Percentiles rank a stretch among this genome's conserved stretches.
phyloP scores from a whole-genome alignment of 2,888 invertebrate genomes.

The Itoplectis maculator region DNA sequence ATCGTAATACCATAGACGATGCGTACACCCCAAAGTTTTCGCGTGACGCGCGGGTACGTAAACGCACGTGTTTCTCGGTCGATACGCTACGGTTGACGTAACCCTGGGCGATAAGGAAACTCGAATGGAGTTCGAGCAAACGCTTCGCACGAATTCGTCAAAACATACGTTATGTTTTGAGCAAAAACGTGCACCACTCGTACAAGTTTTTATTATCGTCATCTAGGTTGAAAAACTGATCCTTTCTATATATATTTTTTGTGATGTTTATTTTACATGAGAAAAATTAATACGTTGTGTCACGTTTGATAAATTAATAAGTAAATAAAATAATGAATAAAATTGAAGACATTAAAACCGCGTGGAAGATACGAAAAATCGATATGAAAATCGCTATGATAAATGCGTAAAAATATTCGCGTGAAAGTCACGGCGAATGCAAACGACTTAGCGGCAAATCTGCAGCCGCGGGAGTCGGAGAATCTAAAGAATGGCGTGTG shows the following conservation, averaged over 20 bases:
- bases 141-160: neutral
- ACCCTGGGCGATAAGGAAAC: slow-evolving; percentile 37
- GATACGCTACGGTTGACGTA: slow-evolving; percentile 15
- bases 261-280: too few species aligned
- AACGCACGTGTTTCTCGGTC: slow-evolving; percentile 38
- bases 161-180: neutral
- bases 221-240: too few species aligned
- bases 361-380: too few species aligned
- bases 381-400: too few species aligned
- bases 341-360: too few species aligned
- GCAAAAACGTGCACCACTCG: neutral
- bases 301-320: too few species aligned
- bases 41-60: neutral
- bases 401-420: neutral
- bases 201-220: too few species aligned
- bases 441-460: slow-evolving; percentile 25
- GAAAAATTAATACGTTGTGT: too few species aligned
- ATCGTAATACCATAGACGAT: slow-evolving; percentile 2
- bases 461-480: slow-evolving; percentile 1
- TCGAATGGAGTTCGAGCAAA: slow-evolving; percentile 19
- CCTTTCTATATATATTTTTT: too few species aligned
- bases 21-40: neutral
- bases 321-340: too few species aligned
- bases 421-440: slow-evolving; percentile 1
- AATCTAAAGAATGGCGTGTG: slow-evolving; percentile 17